Percentiles rank a stretch among this genome's conserved stretches.
phyloP scores from a whole-genome alignment of 2,113 vertebrate genomes.

The Microcebus lehilahytsara region DNA sequence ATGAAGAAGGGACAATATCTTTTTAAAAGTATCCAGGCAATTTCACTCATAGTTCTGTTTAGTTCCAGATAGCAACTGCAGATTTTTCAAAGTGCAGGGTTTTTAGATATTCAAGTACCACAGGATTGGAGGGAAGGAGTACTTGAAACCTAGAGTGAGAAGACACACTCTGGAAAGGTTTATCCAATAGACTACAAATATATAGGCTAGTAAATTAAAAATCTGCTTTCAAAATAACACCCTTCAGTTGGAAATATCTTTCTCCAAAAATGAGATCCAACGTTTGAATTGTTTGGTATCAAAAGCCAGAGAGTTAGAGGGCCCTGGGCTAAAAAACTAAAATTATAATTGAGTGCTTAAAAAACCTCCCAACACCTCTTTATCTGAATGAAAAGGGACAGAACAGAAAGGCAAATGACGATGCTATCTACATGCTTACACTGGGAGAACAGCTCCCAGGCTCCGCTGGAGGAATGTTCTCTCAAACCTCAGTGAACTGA shows the following conservation, averaged over 20 bases:
- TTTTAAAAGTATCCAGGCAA: neutral
- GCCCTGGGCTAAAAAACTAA: conserved; percentile 61
- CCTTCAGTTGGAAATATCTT: neutral
- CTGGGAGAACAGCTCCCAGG: conserved; percentile 18
- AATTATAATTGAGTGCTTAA: neutral
- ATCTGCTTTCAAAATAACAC: neutral
- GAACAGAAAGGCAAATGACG: conserved; percentile 21
- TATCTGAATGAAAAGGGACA: conserved; percentile 49
- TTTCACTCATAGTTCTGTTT: neutral
- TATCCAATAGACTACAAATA: neutral
- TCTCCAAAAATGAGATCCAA: conserved; percentile 28
- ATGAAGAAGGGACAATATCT: neutral
- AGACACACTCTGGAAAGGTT: conserved; percentile 19
- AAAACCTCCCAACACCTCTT: conserved; percentile 48
- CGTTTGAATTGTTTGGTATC: conserved; percentile 61
- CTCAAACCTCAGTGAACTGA: conserved; percentile 39
- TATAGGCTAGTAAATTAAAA: neutral
- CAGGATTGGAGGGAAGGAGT: neutral
- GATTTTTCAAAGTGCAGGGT: conserved; percentile 39
- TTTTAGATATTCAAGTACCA: conserved; percentile 36
- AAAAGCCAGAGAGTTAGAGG: conserved; percentile 66
- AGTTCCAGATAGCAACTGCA: neutral
- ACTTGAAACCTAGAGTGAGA: conserved; percentile 10
- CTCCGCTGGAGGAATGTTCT: conserved; percentile 18
- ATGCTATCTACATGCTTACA: conserved; percentile 31